phyloP scores from a whole-genome alignment of 2,888 invertebrate genomes.

The Brachyptera putata region DNA sequence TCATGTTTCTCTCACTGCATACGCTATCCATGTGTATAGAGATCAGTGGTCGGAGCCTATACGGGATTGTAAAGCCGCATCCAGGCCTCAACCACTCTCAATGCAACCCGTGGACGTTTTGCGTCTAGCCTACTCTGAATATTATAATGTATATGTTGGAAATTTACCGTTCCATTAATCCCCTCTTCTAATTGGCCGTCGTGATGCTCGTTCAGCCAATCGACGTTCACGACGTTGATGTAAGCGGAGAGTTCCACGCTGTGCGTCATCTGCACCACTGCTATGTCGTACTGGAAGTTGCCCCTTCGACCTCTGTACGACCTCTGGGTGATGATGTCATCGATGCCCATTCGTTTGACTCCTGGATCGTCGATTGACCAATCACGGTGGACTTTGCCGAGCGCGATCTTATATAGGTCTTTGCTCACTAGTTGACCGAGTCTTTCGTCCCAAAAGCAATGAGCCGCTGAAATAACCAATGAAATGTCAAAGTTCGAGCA shows the following conservation, averaged over 20 bases:
- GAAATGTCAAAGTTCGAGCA: too few species aligned
- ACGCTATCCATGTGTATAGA: too few species aligned
- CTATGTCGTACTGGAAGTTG: conserved; percentile 3
- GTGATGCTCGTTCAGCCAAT: not conserved
- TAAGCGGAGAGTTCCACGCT: not conserved
- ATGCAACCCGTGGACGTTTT: too few species aligned
- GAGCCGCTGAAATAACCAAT: too few species aligned
- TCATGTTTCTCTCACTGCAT: too few species aligned
- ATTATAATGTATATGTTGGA: too few species aligned
- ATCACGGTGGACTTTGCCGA: not conserved
- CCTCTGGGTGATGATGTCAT: not conserved
- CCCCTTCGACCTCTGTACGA: not conserved
- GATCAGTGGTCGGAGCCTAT: too few species aligned
- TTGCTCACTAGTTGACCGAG: too few species aligned
- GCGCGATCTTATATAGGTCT: not conserved
- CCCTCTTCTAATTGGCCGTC: not conserved
- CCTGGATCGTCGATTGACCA: not conserved
- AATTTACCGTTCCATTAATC: not conserved
- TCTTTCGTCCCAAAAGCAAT: not conserved
- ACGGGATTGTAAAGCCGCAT: too few species aligned
- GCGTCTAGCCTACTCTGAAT: too few species aligned
- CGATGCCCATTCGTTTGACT: not conserved
- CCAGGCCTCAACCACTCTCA: too few species aligned
- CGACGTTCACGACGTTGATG: not conserved
- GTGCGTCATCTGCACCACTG: not conserved